Conservation (phyloP, 2,888 invertebrate genomes). For the Helleia helle region DNA sequence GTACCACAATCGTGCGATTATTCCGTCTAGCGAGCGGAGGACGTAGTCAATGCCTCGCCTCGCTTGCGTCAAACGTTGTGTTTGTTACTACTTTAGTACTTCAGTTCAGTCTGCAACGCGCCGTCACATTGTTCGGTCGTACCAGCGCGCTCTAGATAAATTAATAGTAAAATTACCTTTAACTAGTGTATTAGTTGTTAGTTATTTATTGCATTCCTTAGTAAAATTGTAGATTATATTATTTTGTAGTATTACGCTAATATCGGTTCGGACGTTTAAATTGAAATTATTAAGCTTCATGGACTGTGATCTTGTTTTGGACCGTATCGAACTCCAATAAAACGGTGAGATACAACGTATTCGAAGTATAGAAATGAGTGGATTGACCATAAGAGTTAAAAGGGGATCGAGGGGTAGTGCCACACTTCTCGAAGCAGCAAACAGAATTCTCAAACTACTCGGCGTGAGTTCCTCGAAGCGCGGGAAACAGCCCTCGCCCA, state of each 20-base stretch:
- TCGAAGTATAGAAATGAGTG: constrained; percentile 68
- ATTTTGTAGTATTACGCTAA: constrained; percentile 13
- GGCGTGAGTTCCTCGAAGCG: constrained; percentile 70
- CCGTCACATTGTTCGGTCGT: constrained; percentile 45
- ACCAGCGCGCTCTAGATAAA: constrained; percentile 30
- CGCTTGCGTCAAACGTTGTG: constrained; percentile 39
- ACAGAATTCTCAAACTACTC: constrained; percentile 69
- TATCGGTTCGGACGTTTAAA: constrained; percentile 23
- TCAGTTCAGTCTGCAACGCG: constrained; percentile 64
- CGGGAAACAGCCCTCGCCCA: constrained; percentile 71
- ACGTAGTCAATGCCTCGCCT: constrained; percentile 49
- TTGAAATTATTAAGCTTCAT: constrained; percentile 36
- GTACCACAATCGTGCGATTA: constrained; percentile 48
- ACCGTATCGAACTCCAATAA: constrained; percentile 53
- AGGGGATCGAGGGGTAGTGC: constrained; percentile 72
- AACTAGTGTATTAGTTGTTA: constrained; percentile 33
- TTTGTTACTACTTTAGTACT: constrained; percentile 29
- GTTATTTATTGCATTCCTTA: constrained; percentile 42
- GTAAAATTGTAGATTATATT: constrained; percentile 23
- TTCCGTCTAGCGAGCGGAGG: constrained; percentile 61
- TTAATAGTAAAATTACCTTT: constrained; percentile 37
- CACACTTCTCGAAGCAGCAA: constrained; percentile 69
- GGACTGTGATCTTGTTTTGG: constrained; percentile 57
- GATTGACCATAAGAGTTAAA: constrained; percentile 71
- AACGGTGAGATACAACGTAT: constrained; percentile 49